Evolutionary conservation across 2,888 invertebrate species (phyloP), one percentile per base, ranked within the genome.

Genomic region (Rhingia campestris): DNA sequence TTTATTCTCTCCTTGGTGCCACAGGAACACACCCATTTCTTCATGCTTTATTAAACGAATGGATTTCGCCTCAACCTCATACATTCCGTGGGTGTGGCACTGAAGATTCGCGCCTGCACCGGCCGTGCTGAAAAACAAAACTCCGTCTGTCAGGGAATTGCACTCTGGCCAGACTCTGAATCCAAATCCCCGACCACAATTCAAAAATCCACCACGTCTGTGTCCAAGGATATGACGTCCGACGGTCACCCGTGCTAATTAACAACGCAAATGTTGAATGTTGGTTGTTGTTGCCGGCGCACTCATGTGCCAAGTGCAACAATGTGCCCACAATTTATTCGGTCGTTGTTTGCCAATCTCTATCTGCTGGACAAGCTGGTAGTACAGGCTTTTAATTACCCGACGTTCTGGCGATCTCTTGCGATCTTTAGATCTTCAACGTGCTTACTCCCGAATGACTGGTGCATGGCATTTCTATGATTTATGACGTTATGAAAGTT

Each of bases 381-480:
- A 53, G 63, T 69, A 79, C 82, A 79, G 69, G 73, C 79, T 79
- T 79, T 82, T 82, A 82, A 82, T 82, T 82, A 82, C 82, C 49
- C 79, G 69, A 77, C 56, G 56, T 67, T 72, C 37, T 33, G 64
- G 77, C 54, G 66, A 72, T 56, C 61, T 47, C 22, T 22, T 22
- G 14, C 47, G 67, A 63, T 67, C 74, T 66, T 12, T 41, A 53
- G 53, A 53, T 66, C 70, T 53, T 81, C 64, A 61, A n/a, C 67
- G 66, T 76, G 73, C 53, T 69, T 53, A 79, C 73, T 73, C 79
- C 51, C 47, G 51, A 63, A 67, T 82, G 81, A 77, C 72, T 82
- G 63, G 69, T 64, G 79, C 79, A 79, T 79, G 82, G 82, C 73
- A 82, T 69, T 82, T 79, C 82, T 79, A 82, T 82, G 82, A 82